Conservation (phyloP, 2,113 vertebrate genomes). For the Alligator mississippiensis region DNA sequence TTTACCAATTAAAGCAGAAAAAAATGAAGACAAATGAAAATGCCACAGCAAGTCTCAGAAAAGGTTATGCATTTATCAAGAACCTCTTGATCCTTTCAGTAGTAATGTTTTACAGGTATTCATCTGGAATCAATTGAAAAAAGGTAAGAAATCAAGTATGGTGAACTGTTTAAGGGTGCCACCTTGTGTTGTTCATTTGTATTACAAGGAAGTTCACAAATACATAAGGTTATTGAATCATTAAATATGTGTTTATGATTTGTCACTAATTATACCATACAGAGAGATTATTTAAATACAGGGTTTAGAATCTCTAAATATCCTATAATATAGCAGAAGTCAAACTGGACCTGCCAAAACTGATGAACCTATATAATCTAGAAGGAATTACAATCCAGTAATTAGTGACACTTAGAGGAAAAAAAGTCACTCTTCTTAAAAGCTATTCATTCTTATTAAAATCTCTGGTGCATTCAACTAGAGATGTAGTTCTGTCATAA, state of each 20-base stretch:
- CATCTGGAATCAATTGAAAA: neutral
- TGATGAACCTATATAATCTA: neutral
- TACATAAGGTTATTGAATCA: neutral
- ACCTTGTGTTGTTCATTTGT: conserved; percentile 57
- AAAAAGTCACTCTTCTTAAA: rapidly evolving
- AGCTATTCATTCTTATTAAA: rapidly evolving
- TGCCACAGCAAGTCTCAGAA: rapidly evolving
- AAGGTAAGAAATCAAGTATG: rapidly evolving
- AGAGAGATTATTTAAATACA: neutral
- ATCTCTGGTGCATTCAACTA: rapidly evolving
- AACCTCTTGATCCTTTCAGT: rapidly evolving
- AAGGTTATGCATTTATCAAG: rapidly evolving
- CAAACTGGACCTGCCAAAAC: rapidly evolving
- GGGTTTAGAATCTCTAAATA: rapidly evolving
- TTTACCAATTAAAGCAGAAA: rapidly evolving
- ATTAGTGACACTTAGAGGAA: neutral
- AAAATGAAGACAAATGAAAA: rapidly evolving
- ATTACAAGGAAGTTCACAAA: rapidly evolving
- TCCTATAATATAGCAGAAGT: neutral
- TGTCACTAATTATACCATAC: neutral
- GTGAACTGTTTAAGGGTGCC: conserved; percentile 41
- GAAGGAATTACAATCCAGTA: neutral
- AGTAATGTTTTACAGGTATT: neutral
- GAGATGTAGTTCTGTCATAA: rapidly evolving
- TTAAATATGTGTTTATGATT: neutral